These are phyloP conservation scores for Oligia fasciuncula DNA, from an alignment of 2,888 invertebrate species.

Conservation along the genomic window DNA sequence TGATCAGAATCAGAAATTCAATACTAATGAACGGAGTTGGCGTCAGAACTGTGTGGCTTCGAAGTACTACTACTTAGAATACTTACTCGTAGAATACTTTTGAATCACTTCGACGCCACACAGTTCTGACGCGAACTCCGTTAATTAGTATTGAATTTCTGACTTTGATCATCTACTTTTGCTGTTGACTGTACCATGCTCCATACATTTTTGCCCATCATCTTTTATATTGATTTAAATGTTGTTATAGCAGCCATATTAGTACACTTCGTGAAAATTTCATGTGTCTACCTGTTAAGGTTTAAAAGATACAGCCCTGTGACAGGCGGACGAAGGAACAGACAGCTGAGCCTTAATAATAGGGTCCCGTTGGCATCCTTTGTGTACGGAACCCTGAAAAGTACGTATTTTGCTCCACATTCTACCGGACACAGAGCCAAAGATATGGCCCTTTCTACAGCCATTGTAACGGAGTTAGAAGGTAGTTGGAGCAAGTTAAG, in stretches of 20 bases:
- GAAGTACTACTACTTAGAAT: too few species aligned
- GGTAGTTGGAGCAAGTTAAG: constrained; percentile 26
- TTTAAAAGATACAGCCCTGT: not conserved
- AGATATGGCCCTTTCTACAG: constrained; percentile 57
- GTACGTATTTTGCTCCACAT: constrained; percentile 41
- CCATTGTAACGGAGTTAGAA: constrained; percentile 39
- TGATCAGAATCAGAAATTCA: too few species aligned
- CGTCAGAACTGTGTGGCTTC: too few species aligned
- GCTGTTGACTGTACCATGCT: too few species aligned
- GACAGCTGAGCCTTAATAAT: not conserved
- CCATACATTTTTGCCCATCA: not conserved
- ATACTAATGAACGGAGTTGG: too few species aligned
- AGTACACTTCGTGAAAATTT: not conserved
- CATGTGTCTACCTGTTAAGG: not conserved
- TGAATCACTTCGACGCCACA: too few species aligned
- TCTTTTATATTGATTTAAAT: not conserved
- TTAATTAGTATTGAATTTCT: too few species aligned
- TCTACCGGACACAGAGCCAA: constrained; percentile 40
- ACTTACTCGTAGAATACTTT: too few species aligned
- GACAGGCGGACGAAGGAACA: not conserved
- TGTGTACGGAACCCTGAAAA: constrained; percentile 2
- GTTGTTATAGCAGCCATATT: too few species aligned
- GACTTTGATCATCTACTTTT: too few species aligned
- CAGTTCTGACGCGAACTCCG: too few species aligned
- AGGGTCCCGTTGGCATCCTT: too few species aligned